These are phyloP conservation scores for Bubo scandiacus DNA, from an alignment of 2,113 vertebrate species.

Conservation along the genomic window DNA sequence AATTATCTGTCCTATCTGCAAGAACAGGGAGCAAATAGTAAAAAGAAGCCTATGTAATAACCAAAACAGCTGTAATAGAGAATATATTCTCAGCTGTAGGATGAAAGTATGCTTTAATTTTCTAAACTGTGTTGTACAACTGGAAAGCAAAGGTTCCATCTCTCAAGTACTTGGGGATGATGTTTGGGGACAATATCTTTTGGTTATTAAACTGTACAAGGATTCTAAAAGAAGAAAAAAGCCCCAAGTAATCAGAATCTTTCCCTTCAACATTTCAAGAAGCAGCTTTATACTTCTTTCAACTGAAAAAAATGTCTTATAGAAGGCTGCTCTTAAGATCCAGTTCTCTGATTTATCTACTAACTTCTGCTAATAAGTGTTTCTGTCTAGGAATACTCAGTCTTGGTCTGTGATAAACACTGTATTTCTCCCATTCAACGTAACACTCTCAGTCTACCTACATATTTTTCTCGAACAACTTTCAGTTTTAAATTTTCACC, in stretches of 20 bases:
- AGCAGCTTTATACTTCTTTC: neutral
- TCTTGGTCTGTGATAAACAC: neutral
- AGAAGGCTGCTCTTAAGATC: neutral
- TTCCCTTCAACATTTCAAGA: neutral
- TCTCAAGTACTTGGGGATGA: neutral
- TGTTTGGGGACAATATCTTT: fast-evolving
- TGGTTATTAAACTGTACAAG: neutral
- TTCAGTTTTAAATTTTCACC: neutral
- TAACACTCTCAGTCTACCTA: neutral
- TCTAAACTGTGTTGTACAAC: neutral
- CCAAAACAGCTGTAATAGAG: neutral
- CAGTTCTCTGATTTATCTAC: neutral
- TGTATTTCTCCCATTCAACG: neutral
- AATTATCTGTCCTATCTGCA: neutral
- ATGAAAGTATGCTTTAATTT: neutral
- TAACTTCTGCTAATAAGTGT: neutral
- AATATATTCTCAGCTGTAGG: neutral
- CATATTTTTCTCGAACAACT: neutral
- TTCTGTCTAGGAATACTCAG: neutral
- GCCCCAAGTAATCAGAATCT: neutral
- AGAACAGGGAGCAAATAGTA: neutral
- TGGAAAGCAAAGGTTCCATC: neutral
- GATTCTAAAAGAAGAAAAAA: neutral
- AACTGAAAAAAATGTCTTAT: neutral
- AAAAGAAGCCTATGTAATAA: neutral